Conservation (phyloP, 2,888 invertebrate genomes). For the Heliconius erato region DNA sequence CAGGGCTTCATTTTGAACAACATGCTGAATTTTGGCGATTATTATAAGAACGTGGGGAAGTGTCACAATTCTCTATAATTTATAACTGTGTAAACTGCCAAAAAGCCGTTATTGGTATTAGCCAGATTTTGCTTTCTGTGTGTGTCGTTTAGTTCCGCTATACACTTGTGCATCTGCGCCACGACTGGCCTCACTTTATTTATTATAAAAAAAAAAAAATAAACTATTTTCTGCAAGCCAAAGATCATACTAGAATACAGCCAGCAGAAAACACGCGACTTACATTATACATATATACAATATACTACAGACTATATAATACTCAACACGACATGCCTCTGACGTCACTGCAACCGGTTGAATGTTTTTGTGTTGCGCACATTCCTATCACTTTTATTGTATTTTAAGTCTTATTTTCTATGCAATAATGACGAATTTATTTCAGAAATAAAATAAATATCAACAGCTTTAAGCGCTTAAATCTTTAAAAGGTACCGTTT, state of each 20-base stretch:
- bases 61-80: too few species aligned
- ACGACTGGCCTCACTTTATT: too few species aligned
- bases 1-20: too few species aligned
- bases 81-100: too few species aligned
- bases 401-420: slow-evolving; percentile 1
- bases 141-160: too few species aligned
- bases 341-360: slow-evolving; percentile 44
- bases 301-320: neutral
- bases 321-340: slow-evolving; percentile 25
- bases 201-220: too few species aligned
- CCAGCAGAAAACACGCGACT: slow-evolving; percentile 3
- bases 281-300: neutral
- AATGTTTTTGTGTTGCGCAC: slow-evolving; percentile 35
- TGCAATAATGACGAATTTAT: neutral
- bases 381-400: slow-evolving; percentile 26
- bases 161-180: too few species aligned
- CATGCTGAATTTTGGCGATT: too few species aligned
- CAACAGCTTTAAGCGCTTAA: slow-evolving; percentile 20
- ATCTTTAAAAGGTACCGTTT: neutral
- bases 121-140: too few species aligned
- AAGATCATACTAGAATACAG: neutral
- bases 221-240: neutral
- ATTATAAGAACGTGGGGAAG: too few species aligned
- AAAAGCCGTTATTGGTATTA: too few species aligned
- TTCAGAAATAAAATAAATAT: neutral